Conservation (phyloP, 2,888 invertebrate species). For the Torymus aiolomorphi region DNA sequence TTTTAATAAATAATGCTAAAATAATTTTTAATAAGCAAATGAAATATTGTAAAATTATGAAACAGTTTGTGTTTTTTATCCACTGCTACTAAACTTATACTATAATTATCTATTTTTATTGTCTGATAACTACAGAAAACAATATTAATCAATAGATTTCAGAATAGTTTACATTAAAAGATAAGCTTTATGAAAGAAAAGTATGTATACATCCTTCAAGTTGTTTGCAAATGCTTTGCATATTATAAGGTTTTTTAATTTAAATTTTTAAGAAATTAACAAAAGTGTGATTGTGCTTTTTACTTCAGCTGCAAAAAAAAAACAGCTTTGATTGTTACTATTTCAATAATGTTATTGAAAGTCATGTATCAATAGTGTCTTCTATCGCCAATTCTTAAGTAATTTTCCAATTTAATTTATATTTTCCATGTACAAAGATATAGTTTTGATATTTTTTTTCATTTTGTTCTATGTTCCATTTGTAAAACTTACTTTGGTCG, state of each 20-base stretch:
- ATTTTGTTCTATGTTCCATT: constrained; percentile 55
- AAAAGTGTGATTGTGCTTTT: constrained; percentile 1
- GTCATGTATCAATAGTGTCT: not conserved
- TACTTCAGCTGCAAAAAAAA: not conserved
- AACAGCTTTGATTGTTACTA: constrained; percentile 18
- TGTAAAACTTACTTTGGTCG: constrained; percentile 55
- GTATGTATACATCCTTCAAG: too few species aligned
- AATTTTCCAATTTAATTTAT: constrained; percentile 1
- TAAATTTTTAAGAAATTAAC: not conserved
- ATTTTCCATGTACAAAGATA: not conserved
- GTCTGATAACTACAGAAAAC: too few species aligned
- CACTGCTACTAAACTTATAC: too few species aligned
- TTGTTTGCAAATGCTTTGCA: too few species aligned
- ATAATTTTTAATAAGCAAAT: too few species aligned
- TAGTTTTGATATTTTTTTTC: constrained; percentile 23
- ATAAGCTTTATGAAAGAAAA: too few species aligned
- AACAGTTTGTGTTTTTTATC: too few species aligned
- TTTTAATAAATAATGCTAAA: not conserved
- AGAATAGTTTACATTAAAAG: too few species aligned
- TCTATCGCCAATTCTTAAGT: not conserved
- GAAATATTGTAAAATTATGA: too few species aligned
- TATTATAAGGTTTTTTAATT: not conserved
- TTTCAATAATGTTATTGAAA: constrained; percentile 4
- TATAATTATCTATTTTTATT: too few species aligned
- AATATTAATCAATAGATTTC: too few species aligned